These are phyloP conservation scores for Heteropelma amictum DNA, from an alignment of 2,888 invertebrate genomes.

Conservation along the genomic window DNA sequence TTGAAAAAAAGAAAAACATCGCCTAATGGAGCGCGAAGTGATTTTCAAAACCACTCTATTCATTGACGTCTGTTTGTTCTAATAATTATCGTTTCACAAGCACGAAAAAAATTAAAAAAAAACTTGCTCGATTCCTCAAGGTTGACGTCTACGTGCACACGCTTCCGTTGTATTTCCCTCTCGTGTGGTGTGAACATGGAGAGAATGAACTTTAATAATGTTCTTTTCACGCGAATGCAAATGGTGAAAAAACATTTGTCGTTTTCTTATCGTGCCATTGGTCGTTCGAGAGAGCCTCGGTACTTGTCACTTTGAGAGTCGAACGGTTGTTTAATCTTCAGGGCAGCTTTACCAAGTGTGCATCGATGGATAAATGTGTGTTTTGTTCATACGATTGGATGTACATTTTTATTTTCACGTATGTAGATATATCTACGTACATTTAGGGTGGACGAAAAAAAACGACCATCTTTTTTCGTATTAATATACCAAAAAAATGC, in stretches of 20 bases:
- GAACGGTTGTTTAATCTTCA: conserved; percentile 8
- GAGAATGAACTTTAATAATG: conserved; percentile 12
- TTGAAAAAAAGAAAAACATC: no score
- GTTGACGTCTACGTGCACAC: no score
- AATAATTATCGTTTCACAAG: conserved; percentile 14
- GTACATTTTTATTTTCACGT: neutral
- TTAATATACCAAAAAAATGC: no score
- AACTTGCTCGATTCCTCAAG: no score
- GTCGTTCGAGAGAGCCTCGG: neutral
- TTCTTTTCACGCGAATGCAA: conserved; percentile 39
- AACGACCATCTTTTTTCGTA: no score
- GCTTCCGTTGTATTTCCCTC: neutral
- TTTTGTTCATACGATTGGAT: neutral
- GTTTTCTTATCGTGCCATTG: neutral
- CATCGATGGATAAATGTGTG: neutral
- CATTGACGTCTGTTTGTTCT: conserved; percentile 28
- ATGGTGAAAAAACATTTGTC: conserved; percentile 32
- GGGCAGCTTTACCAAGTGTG: conserved; percentile 1
- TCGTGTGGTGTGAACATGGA: neutral
- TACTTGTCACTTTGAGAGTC: conserved; percentile 2
- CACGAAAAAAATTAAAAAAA: neutral
- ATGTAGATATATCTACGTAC: neutral
- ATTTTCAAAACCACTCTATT: conserved; percentile 30
- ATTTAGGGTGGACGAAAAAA: no score
- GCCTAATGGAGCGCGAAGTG: conserved; percentile 4